Conservation (phyloP, 2,113 vertebrate genomes). For the Catharus fuscescens region DNA sequence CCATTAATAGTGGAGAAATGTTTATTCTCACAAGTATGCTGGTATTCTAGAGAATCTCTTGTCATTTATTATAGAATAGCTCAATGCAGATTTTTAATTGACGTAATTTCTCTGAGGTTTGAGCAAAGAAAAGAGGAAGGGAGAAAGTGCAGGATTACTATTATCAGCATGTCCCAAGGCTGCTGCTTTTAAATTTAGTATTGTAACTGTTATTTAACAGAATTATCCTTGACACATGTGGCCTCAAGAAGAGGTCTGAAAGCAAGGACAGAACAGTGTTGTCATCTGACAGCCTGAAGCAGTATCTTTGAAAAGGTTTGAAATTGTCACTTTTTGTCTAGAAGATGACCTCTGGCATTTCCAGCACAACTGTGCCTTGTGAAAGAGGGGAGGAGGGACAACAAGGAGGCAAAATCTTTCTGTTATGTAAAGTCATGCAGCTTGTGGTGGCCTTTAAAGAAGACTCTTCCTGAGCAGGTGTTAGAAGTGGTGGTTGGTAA, state of each 20-base stretch:
- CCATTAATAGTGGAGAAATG: background rate
- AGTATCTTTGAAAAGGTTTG: conserved; percentile 28
- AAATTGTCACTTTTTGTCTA: conserved; percentile 23
- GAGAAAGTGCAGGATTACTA: background rate
- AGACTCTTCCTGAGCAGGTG: background rate
- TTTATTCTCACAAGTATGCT: background rate
- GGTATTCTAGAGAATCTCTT: background rate
- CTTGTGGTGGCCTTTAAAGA: background rate
- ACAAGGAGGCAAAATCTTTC: background rate
- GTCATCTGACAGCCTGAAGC: conserved; percentile 25
- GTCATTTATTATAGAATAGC: background rate
- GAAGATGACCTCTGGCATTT: conserved; percentile 18
- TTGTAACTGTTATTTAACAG: conserved; percentile 40
- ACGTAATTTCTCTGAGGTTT: background rate
- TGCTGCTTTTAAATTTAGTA: conserved; percentile 45
- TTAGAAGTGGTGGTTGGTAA: background rate
- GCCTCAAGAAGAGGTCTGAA: conserved; percentile 33
- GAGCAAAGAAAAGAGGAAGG: background rate
- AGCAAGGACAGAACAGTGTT: background rate
- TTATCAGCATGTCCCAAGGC: conserved; percentile 5
- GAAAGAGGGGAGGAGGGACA: background rate
- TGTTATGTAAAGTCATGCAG: background rate
- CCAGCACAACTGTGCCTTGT: background rate
- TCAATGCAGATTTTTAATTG: conserved; percentile 23
- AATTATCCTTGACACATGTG: conserved; percentile 43